phyloP scores from a whole-genome alignment of 2,797 vertebrate species.

The Glyptemys insculpta region DNA sequence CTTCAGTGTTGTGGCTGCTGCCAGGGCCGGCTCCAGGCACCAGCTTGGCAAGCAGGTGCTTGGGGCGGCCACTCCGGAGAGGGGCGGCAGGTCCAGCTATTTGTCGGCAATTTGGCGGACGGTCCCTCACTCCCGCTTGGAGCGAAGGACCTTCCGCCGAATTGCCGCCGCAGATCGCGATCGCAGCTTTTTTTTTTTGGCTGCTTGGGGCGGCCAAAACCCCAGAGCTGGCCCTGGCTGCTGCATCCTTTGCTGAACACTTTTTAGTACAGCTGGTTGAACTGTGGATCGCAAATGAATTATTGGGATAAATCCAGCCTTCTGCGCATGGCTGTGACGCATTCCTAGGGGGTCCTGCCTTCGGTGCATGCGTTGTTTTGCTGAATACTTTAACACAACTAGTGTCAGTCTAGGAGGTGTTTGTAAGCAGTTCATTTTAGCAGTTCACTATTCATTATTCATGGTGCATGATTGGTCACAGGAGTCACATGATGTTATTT shows the following conservation, averaged over 20 bases:
- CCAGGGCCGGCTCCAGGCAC: no score
- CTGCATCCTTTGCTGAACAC: fast-evolving
- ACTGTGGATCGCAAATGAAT: background rate
- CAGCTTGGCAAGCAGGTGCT: no score
- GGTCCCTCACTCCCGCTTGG: no score
- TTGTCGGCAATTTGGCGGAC: no score
- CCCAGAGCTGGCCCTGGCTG: background rate
- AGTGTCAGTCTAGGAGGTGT: fast-evolving
- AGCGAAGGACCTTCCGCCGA: no score
- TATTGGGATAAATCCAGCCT: fast-evolving
- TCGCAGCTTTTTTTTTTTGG: no score
- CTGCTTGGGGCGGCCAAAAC: no score
- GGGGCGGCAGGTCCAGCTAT: no score
- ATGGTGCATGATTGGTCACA: fast-evolving
- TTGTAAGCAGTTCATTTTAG: fast-evolving
- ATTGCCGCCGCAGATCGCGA: no score
- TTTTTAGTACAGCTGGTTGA: background rate
- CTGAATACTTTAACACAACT: background rate
- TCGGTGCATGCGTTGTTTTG: fast-evolving
- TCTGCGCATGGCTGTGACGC: fast-evolving
- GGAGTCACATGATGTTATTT: fast-evolving
- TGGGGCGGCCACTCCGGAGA: no score
- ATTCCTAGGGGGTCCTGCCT: fast-evolving
- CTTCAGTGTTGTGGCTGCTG: fast-evolving
- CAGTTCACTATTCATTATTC: fast-evolving